These are phyloP conservation scores for Notarius lentiginosus DNA, from an alignment of 2,113 vertebrate genomes.

Conservation along the genomic window DNA sequence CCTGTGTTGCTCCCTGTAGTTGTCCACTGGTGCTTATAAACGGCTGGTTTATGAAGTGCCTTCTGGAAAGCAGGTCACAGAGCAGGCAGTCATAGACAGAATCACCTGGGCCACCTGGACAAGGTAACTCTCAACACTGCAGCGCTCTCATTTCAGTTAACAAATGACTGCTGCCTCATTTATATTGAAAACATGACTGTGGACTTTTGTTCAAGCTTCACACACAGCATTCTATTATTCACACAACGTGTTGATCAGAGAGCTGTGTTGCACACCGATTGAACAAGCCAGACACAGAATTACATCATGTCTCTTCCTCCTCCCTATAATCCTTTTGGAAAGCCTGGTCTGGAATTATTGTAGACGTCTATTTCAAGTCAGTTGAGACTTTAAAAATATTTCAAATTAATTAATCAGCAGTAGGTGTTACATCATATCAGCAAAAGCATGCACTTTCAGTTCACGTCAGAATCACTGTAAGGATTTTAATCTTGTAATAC, in stretches of 20 bases:
- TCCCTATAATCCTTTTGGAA: background rate
- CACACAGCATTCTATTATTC: background rate
- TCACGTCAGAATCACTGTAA: background rate
- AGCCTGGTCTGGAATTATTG: background rate
- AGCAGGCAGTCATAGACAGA: slow-evolving; percentile 88
- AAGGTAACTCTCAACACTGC: slow-evolving; percentile 73
- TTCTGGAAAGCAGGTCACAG: slow-evolving; percentile 90
- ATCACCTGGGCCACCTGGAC: slow-evolving; percentile 99
- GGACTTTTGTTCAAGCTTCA: background rate
- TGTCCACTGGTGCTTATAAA: slow-evolving; percentile 96
- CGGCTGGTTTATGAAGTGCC: slow-evolving; percentile 96
- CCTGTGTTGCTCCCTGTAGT: slow-evolving; percentile 65
- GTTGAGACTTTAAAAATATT: background rate
- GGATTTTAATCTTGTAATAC: background rate
- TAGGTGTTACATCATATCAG: background rate
- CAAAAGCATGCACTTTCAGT: background rate
- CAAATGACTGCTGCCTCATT: background rate
- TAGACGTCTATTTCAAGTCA: slow-evolving; percentile 5
- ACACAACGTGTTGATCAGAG: background rate
- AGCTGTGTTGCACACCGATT: background rate
- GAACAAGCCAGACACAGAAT: background rate
- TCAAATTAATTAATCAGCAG: background rate
- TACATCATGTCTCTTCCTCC: background rate
- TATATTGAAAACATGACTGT: background rate
- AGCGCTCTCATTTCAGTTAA: background rate